Evolutionary conservation across 2,888 invertebrate genomes (phyloP), one percentile per base, ranked within the genome.

Genomic region (Leptothorax acervorum): DNA sequence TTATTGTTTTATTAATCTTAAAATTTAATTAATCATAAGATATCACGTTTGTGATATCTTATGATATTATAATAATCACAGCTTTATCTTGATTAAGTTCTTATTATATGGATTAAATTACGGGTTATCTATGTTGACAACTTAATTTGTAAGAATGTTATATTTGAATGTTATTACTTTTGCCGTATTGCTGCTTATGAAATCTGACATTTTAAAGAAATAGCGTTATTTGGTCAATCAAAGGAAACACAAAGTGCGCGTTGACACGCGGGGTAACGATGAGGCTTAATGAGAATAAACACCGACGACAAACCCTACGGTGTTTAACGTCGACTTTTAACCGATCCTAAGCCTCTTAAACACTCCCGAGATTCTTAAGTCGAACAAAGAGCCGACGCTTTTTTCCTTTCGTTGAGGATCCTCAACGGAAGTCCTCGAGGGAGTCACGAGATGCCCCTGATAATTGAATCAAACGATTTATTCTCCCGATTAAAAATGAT

Each of bases 381-480:
- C 91, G 92, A 91, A 93, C 94, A 93, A 94, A 93, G 92, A 92
- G 92, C 93, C 90, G 92, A 90, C 92, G 90, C 90, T 92, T 78
- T 91, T 86, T 91, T 86, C 88, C 87, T 82, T 89, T 84, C 83
- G 76, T 60, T 78, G 84, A 79, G 82, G 82, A 57, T 84, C 83
- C 87, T 87, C 86, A 85, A 85, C 81, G 87, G 85, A 82, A 85
- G 86, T 85, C 82, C 89, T 87, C 86, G 90, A 88, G 90, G 87
- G 90, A 70, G 86, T 65, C 86, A 82, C 66, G 90, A 89, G 89
- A 90, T 90, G 88, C 87, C 84, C 90, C 90, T 91, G 93, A 94
- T 94, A 94, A 94, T 94, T 93, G 93, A 93, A 93, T 93, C 92
- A 94, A 95, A 94, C 94, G 94, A 94, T 95, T 94, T 95, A 94